Base-by-base conservation (phyloP, 2,888 invertebrate genomes). In the Electrophaes corylata region DNA sequence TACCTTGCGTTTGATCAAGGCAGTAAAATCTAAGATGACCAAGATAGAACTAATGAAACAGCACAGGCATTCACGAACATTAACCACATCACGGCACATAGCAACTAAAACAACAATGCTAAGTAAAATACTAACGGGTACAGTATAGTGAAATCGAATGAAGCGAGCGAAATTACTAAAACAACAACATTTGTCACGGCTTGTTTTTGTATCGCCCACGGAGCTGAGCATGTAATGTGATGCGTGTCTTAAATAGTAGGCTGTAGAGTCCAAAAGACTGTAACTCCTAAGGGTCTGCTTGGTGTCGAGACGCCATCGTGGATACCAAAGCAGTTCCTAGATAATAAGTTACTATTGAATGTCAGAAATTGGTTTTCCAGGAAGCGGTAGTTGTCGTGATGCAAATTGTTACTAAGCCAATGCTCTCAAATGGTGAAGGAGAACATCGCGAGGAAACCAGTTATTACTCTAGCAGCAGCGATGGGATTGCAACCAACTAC, bases 101-200 rank as follows among this genome's bases (percentile, higher is more conserved):
- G 35, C 41, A 52, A 52, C 44, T 52, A 37, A n/a, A 44, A 48
- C n/a, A 44, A 55, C 35, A 44, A 49, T 37, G 37, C 35, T 39
- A 44, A 31, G 44, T 52, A 18, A 10, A 29, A 49, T 29, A 44
- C 12, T 43, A 47, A 44, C 19, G 43, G 47, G 39, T 33, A 29
- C 26, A 46, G 53, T 23, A 16, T 19, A 51, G 39, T 43, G 51
- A 48, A 57, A 55, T 43, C 46, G 57, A 57, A 69, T 70, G 69
- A 69, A 59, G 49, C 47, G 51, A 60, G 53, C 51, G 51, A 60
- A 80, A 77, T 77, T 72, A 65, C 70, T 75, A 71, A 71, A 73
- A 75, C 75, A 74, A 76, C 71, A 72, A 72, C 71, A 75, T 79
- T 79, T 80, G 77, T 78, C 74, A 70, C 69, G 70, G 69, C 65